A percentile compares a stretch with the other conserved stretches of the same genome.
Conservation (phyloP, 2,113 vertebrate species). For the Mormoops blainvillei region DNA sequence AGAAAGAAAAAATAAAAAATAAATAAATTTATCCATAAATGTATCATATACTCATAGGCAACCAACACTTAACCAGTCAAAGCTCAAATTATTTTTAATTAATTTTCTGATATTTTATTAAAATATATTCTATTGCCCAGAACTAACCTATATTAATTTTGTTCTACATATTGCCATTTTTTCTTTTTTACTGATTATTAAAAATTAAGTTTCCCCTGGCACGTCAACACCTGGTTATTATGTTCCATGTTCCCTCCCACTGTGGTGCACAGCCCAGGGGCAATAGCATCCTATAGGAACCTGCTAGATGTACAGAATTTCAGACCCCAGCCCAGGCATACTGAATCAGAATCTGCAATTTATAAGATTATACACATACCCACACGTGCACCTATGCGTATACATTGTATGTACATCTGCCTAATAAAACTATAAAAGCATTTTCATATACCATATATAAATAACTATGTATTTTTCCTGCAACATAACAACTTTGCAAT, state of each 20-base stretch:
- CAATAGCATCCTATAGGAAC: neutral
- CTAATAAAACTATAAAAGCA: neutral
- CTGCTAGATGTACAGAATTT: neutral
- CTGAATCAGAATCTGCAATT: neutral
- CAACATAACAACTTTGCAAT: neutral
- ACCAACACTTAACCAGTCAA: neutral
- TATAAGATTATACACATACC: neutral
- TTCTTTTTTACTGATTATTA: neutral
- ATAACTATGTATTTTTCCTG: neutral
- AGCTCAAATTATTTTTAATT: neutral
- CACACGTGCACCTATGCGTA: neutral
- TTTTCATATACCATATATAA: neutral
- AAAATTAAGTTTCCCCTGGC: neutral
- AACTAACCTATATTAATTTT: neutral
- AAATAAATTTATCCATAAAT: neutral
- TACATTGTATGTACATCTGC: accelerated
- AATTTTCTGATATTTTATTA: neutral
- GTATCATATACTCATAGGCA: neutral
- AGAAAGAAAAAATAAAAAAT: neutral
- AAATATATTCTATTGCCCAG: neutral
- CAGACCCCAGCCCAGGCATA: neutral
- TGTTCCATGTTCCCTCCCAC: neutral
- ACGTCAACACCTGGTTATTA: neutral
- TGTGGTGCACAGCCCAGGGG: neutral
- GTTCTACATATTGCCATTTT: neutral